A percentile compares a stretch with the other conserved stretches of the same genome.
phyloP scores from a whole-genome alignment of 2,888 invertebrate genomes.

The Rotaria macrura region DNA sequence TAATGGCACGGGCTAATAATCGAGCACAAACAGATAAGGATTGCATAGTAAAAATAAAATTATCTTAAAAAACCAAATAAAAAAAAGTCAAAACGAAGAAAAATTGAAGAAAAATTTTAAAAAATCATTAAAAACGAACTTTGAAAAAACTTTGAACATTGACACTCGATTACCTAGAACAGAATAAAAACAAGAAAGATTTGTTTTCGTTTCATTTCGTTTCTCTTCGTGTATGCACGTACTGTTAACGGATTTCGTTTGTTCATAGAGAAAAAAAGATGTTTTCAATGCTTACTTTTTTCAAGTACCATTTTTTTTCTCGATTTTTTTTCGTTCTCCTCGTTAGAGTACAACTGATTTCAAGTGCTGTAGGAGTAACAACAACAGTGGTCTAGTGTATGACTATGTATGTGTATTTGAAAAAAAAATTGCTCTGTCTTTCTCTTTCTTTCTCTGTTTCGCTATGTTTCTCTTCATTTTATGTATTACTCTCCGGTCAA shows the following conservation, averaged over 20 bases:
- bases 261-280: background rate
- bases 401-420: background rate
- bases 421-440: background rate
- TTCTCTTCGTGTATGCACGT: background rate
- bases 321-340: background rate
- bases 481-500: background rate
- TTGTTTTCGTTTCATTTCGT: background rate
- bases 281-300: background rate
- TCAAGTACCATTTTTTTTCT: background rate
- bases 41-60: background rate
- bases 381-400: background rate
- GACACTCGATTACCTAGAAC: background rate
- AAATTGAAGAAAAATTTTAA: background rate
- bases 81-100: background rate
- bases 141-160: background rate
- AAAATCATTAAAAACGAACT: background rate
- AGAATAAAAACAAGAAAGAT: background rate
- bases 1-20: conserved; percentile 1
- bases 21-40: conserved; percentile 18
- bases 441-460: background rate
- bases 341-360: background rate
- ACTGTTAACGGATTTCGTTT: background rate
- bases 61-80: background rate
- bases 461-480: too few relatives aligned
- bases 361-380: background rate